Base-by-base conservation (phyloP, 1,140 invertebrate genomes). In the Solen grandis region DNA sequence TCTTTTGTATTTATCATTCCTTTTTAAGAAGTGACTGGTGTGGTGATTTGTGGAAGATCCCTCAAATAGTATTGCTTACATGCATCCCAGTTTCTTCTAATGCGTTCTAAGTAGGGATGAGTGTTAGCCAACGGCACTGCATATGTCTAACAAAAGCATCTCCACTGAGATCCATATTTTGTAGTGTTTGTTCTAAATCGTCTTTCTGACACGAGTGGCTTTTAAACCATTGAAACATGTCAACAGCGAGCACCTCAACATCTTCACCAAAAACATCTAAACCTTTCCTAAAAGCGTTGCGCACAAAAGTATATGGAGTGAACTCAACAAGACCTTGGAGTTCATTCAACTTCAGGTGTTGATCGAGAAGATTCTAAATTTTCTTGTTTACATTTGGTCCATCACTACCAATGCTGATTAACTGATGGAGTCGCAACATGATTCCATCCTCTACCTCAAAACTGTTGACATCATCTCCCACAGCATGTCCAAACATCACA, bases 211-310 rank as follows among this genome's bases (percentile, higher is more conserved):
- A 36, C 16, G 63, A 25, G 29, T 66, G 63, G 22, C 22, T 38
- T 41, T 66, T 66, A 25, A 66, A 66, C 63, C 63, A 66, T 41
- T 38, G 63, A 25, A 41, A 66, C 33, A 66, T 5, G 22, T 66
- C 63, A 66, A n/a, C n/a, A n/a, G n/a, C n/a, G n/a, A n/a, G n/a
- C n/a, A n/a, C n/a, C n/a, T n/a, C n/a, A n/a, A n/a, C 63, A 38
- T 41, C 33, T 33, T 66, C 31, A 4, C 63, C 63, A 66, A 31
- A 38, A 13, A 41, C 36, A 36, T 10, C 36, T 22, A 66, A 38
- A 13, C 63, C 63, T 38, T 66, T 66, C 29, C 63, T 66, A 33
- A 66, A 66, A 19, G 63, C 63, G 25, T 66, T 66, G 33, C 46
- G 63, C 16, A 66, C 36, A 3, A 66, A 33, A 41, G 33, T 25